Percentiles rank a stretch among this genome's conserved stretches.
Evolutionary conservation across 2,797 vertebrate species (phyloP).

Genomic region (Yasuhikotakia modesta): DNA sequence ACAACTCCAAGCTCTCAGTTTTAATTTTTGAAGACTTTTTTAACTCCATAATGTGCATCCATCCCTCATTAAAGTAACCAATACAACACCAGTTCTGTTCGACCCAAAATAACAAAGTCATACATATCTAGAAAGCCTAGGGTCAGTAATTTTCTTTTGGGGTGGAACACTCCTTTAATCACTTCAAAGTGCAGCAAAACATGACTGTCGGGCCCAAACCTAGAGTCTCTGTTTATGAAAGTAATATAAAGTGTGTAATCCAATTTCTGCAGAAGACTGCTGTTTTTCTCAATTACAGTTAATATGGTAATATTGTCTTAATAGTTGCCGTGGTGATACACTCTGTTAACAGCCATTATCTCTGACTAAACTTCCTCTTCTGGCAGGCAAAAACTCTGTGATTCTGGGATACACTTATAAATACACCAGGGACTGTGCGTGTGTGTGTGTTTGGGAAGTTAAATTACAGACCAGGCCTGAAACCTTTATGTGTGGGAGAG

Average conservation of each 20-base stretch:
- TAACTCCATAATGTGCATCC: no score
- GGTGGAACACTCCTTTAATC: background rate
- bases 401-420: slow-evolving; percentile 33
- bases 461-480: slow-evolving; percentile 57
- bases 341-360: slow-evolving; percentile 31
- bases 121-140: no score
- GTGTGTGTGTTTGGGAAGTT: slow-evolving; percentile 44
- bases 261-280: background rate
- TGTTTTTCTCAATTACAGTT: background rate
- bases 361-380: slow-evolving; percentile 9
- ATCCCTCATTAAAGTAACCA: no score
- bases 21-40: background rate
- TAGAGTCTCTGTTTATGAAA: background rate
- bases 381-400: slow-evolving; percentile 4
- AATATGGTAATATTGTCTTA: background rate
- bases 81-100: no score
- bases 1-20: background rate
- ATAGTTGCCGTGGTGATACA: background rate
- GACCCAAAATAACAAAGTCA: no score
- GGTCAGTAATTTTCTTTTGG: background rate
- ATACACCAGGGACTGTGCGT: slow-evolving; percentile 40
- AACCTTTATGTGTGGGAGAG: slow-evolving; percentile 44
- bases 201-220: no score
- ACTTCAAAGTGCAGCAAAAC: background rate
- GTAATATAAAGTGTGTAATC: background rate